Evolutionary conservation across 64 coral and sea anemone genomes (phyloP), one percentile per base, ranked within the genome.

Genomic region (Actinia equina): DNA sequence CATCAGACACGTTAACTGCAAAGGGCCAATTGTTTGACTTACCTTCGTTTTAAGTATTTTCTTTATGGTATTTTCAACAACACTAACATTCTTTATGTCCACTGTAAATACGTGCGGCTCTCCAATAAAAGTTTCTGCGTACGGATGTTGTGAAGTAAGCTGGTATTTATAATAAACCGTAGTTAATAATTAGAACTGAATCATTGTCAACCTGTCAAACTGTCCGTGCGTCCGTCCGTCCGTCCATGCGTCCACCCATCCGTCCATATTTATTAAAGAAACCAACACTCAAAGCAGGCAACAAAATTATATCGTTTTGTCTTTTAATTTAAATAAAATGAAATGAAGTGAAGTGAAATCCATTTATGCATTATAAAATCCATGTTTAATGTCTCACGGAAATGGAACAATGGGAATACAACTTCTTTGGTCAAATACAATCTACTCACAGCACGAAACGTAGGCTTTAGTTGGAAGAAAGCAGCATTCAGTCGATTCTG

Each of bases 121-220:
- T 2, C 97, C 97, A 57, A 99, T 90, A 19, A 99, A 99, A 12
- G 90, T 90, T 51, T 99, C 97, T 20, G 88, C 83, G 44, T 99
- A 99, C 54, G 97, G 93, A 55, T 95, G 91, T 55, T 99, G 97
- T 25, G 97, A 99, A 17, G 97, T 95, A 64, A 99, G 43, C 97
- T 99, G 59, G 46, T 6, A 49, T 49, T 49, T 6, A 65, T 5
- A 22, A 65, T 65, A 65, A 22, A 3, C 17, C 22, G 22, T 16
- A 57, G 46, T 49, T 49, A 49, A 37, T 37, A 37, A 37, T 37
- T 37, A 37, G 30, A 37, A 37, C 30, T 37, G 30, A 37, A 37
- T 37, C 30, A 37, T 37, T 37, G 30, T 37, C 30, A 37, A 37
- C 30, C 30, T 37, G 30, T 37, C 30, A 37, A 37, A 37, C 30